Evolutionary conservation across 2,113 vertebrate species (phyloP).

Genomic region (Pachyramphus minor): DNA sequence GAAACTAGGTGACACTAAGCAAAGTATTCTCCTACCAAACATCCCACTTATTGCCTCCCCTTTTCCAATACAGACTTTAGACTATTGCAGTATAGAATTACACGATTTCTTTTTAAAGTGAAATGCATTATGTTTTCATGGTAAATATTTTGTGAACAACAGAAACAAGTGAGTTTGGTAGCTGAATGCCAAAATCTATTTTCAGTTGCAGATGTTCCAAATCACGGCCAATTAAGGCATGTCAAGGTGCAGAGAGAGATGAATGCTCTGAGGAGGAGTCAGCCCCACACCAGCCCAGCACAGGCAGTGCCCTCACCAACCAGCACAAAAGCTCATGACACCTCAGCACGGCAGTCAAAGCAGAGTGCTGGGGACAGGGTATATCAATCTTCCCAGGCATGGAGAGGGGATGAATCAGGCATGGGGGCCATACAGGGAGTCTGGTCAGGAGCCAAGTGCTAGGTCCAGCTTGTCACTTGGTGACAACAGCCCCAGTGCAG

Average conservation of each 20-base stretch:
- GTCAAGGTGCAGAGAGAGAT: neutral
- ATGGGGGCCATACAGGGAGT: neutral
- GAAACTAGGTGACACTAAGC: neutral
- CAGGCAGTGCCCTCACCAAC: neutral
- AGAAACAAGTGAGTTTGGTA: neutral
- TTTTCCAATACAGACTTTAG: neutral
- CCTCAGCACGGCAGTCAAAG: neutral
- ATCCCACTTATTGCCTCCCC: neutral
- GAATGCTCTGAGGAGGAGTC: neutral
- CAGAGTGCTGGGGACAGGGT: neutral
- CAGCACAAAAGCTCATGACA: neutral
- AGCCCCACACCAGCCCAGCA: neutral
- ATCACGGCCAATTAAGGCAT: neutral
- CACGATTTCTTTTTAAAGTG: neutral
- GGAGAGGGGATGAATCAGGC: neutral
- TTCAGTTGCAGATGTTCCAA: neutral
- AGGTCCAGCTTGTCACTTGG: too few relatives aligned
- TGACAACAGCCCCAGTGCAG: neutral
- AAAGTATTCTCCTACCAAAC: neutral
- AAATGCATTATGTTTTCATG: neutral
- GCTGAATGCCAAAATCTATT: neutral
- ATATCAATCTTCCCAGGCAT: neutral
- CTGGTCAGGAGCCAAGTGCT: neutral
- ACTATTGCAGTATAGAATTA: neutral
- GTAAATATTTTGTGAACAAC: neutral